phyloP scores from a whole-genome alignment of 2,888 invertebrate species.

The Acrobasis repandana region DNA sequence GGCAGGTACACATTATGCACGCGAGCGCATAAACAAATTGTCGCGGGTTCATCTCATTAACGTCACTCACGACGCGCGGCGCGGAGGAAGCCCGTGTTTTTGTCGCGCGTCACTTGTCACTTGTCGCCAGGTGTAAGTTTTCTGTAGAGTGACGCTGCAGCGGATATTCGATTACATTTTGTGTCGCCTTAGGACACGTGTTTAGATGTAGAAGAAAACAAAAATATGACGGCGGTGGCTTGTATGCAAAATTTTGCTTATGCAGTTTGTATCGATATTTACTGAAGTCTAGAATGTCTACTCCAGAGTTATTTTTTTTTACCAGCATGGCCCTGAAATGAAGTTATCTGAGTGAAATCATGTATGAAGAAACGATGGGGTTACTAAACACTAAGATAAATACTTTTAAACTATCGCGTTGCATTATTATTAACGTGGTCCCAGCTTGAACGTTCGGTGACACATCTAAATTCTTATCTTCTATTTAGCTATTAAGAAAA shows the following conservation, averaged over 20 bases:
- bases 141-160: slow-evolving; percentile 41
- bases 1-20: slow-evolving; percentile 43
- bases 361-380: no score
- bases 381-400: no score
- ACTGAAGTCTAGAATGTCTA: no score
- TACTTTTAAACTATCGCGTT: no score
- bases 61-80: slow-evolving; percentile 43
- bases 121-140: slow-evolving; percentile 42
- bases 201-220: slow-evolving; percentile 16
- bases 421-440: no score
- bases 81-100: slow-evolving; percentile 35
- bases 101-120: slow-evolving; percentile 33
- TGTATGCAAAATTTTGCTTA: not conserved
- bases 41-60: slow-evolving; percentile 57
- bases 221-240: not conserved
- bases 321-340: no score
- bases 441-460: no score
- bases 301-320: no score
- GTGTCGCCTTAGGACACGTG: slow-evolving; percentile 32
- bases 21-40: slow-evolving; percentile 59
- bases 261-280: no score
- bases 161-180: slow-evolving; percentile 46
- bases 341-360: no score
- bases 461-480: no score
- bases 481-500: no score